Percentiles rank a stretch among this genome's conserved stretches.
Conservation (phyloP, 2,113 vertebrate genomes). For the Emydocephalus ijimae region DNA sequence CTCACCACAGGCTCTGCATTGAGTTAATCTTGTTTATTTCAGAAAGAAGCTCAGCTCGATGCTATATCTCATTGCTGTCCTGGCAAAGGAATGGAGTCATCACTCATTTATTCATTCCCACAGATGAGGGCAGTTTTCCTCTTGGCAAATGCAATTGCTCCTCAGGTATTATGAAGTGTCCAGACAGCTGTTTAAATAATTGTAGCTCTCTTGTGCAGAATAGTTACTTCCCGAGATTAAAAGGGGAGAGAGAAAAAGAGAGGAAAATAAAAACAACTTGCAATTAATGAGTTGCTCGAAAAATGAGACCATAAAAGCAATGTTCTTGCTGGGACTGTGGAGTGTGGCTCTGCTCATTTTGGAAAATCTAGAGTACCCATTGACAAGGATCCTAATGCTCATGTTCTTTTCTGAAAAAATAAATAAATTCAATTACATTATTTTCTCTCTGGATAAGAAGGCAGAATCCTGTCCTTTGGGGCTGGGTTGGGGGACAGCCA, state of each 20-base stretch:
- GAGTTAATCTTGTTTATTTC: conserved; percentile 65
- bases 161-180: not conserved
- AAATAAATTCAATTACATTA: not conserved
- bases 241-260: not conserved
- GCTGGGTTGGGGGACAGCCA: not conserved
- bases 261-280: not conserved
- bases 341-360: not conserved
- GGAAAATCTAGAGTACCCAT: not conserved
- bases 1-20: conserved; percentile 56
- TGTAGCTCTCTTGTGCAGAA: not conserved
- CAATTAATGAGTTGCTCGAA: not conserved
- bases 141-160: not conserved
- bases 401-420: too few species aligned
- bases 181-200: conserved; percentile 7
- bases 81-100: not conserved
- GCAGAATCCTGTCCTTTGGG: not conserved
- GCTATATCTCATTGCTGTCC: conserved; percentile 29
- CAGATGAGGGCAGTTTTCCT: conserved; percentile 1
- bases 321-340: not conserved
- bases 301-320: not conserved
- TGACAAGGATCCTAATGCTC: not conserved
- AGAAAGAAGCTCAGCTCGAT: conserved; percentile 54
- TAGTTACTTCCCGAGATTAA: not conserved
- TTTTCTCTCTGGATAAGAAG: not conserved
- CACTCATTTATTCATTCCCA: not conserved